Evolutionary conservation across 2,113 vertebrate genomes (phyloP).

Genomic region (Myiopsitta monachus): DNA sequence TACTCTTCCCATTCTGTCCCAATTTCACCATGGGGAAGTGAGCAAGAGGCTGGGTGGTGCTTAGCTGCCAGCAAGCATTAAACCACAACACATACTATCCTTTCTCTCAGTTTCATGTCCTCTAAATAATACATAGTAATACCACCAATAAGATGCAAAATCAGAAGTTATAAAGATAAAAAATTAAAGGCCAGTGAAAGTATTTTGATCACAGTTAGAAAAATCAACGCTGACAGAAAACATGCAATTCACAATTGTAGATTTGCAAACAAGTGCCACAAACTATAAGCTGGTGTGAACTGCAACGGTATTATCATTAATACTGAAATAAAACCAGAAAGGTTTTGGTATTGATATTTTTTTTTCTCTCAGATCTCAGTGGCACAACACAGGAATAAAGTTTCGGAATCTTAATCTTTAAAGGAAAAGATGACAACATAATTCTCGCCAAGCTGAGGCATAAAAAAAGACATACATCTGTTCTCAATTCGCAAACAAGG

Average conservation of each 20-base stretch:
- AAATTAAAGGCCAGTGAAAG: neutral
- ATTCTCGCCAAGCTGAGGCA: neutral
- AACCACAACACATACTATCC: neutral
- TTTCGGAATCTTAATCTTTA: neutral
- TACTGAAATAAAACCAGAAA: neutral
- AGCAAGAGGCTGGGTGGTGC: neutral
- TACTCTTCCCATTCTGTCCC: neutral
- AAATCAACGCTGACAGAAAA: neutral
- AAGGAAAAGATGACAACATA: neutral
- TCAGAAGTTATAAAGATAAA: neutral
- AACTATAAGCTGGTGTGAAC: neutral
- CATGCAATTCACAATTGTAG: neutral
- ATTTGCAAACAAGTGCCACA: neutral
- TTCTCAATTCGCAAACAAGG: neutral
- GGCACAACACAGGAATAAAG: neutral
- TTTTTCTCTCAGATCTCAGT: neutral
- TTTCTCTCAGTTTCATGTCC: neutral
- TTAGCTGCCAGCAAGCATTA: neutral
- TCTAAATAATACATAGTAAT: neutral
- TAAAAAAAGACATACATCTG: neutral
- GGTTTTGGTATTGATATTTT: neutral
- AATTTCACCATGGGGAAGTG: neutral
- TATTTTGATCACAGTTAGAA: neutral
- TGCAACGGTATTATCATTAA: neutral
- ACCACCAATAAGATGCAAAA: neutral